Evolutionary conservation across 23 tunicate species (phyloP).

Genomic region (Clavelina lepadiformis): DNA sequence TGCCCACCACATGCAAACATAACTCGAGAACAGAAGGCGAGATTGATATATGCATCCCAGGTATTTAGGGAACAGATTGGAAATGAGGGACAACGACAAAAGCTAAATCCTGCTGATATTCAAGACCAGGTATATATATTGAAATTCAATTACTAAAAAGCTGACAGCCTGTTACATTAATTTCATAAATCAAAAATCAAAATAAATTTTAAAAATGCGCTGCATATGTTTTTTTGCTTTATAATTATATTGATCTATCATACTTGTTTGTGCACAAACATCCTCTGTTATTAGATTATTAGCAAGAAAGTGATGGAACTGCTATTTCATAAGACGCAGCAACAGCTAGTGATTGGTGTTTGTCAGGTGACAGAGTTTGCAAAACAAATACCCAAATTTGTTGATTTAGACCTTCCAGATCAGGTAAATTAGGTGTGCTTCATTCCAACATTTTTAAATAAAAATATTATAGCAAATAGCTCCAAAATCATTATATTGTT

Average conservation of each 20-base stretch:
- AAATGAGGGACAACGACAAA: too few relatives aligned
- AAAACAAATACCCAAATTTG: slow-evolving; percentile 63
- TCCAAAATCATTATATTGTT: too few relatives aligned
- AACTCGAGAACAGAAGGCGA: slow-evolving; percentile 1
- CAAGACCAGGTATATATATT: too few relatives aligned
- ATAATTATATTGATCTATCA: too few relatives aligned
- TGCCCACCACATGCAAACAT: neutral
- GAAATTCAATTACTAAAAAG: too few relatives aligned
- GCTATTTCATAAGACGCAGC: slow-evolving; percentile 36
- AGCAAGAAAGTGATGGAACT: slow-evolving; percentile 26
- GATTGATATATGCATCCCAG: slow-evolving; percentile 4
- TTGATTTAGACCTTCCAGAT: slow-evolving; percentile 34
- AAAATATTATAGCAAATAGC: too few relatives aligned
- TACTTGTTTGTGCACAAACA: too few relatives aligned
- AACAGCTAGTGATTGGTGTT: slow-evolving; percentile 36
- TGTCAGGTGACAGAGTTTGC: slow-evolving; percentile 71
- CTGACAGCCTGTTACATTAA: too few relatives aligned
- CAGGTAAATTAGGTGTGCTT: slow-evolving; percentile 29
- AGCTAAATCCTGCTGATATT: too few relatives aligned
- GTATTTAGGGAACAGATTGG: neutral
- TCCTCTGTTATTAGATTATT: too few relatives aligned
- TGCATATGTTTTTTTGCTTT: neutral
- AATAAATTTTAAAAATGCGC: neutral
- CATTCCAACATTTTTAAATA: neutral
- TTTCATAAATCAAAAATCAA: neutral